Evolutionary conservation across 2,797 vertebrate species (phyloP).

Genomic region (Brachyalestes nurse): DNA sequence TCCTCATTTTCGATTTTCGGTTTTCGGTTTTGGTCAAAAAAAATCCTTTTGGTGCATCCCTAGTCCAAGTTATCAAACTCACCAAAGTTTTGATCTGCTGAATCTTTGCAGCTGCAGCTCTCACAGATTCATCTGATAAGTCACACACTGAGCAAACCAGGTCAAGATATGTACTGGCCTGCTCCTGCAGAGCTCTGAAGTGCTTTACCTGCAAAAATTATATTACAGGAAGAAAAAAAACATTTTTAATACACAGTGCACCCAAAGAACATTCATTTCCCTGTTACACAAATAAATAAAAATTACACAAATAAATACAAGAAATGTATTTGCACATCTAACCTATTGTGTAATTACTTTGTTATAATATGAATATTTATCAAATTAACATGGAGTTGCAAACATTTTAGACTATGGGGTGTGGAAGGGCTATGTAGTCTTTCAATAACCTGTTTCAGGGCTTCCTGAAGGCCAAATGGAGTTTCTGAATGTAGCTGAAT

Average conservation of each 20-base stretch:
- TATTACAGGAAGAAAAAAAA: background rate
- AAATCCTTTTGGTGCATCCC: no score
- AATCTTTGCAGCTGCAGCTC: slow-evolving; percentile 85
- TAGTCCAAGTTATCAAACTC: slow-evolving; percentile 51
- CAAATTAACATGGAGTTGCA: no score
- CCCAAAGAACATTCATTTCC: no score
- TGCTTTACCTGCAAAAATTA: slow-evolving; percentile 85
- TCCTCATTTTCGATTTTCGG: no score
- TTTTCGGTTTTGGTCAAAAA: no score
- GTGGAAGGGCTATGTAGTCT: background rate
- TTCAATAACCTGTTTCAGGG: slow-evolving; percentile 67
- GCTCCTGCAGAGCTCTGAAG: slow-evolving; percentile 91
- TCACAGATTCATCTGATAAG: slow-evolving; percentile 86
- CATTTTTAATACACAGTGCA: background rate
- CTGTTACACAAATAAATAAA: no score
- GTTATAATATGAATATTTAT: no score
- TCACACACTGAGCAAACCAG: slow-evolving; percentile 94
- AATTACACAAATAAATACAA: no score
- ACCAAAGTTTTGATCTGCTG: slow-evolving; percentile 94
- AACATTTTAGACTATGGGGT: no score
- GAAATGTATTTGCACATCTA: no score
- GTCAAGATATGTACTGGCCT: slow-evolving; percentile 94
- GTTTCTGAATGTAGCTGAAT: slow-evolving; percentile 79
- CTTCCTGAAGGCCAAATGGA: slow-evolving; percentile 86
- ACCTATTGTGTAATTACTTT: no score